Percentiles rank a stretch among this genome's conserved stretches.
Evolutionary conservation across 2,797 vertebrate genomes (phyloP).

Genomic region (Cossypha caffra): DNA sequence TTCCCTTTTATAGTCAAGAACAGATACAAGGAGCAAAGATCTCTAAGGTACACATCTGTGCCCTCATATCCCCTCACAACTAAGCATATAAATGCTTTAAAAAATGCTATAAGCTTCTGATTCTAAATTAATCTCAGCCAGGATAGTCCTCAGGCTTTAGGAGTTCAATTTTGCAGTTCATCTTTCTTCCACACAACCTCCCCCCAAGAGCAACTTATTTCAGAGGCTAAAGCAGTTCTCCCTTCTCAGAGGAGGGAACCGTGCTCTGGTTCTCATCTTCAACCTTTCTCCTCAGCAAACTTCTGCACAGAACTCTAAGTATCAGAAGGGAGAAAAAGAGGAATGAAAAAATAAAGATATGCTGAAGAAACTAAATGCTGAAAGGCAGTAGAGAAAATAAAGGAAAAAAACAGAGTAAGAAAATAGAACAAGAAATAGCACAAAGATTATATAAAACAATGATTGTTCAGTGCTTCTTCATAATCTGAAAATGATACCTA

Average conservation of each 20-base stretch:
- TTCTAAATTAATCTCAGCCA: not conserved
- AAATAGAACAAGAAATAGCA: not conserved
- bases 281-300: not conserved
- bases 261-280: not conserved
- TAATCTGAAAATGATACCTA: not conserved
- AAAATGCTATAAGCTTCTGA: not conserved
- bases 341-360: not conserved
- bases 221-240: not conserved
- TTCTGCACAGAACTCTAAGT: not conserved
- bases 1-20: not conserved
- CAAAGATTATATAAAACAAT: not conserved
- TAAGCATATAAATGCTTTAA: not conserved
- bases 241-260: not conserved
- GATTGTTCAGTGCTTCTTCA: not conserved
- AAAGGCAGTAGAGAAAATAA: not conserved
- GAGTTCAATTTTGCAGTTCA: not conserved
- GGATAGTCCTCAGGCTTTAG: not conserved
- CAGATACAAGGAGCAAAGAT: not conserved
- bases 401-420: not conserved
- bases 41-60: not conserved
- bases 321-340: not conserved
- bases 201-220: not conserved
- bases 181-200: not conserved
- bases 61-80: not conserved
- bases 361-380: not conserved